phyloP scores from a whole-genome alignment of 2,113 vertebrate genomes.

The Amazona guildingii region DNA sequence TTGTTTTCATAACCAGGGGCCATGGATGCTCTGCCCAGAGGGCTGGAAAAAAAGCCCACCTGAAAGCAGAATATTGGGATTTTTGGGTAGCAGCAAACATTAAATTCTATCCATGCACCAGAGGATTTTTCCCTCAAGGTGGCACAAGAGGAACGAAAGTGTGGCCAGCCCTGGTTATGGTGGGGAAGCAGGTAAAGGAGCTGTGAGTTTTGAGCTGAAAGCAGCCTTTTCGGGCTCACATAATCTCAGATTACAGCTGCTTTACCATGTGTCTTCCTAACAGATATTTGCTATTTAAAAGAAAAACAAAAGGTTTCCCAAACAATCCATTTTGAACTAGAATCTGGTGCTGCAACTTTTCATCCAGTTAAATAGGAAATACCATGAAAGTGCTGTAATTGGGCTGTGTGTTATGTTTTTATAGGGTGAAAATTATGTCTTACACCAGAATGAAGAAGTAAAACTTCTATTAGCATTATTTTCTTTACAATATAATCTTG shows the following conservation, averaged over 20 bases:
- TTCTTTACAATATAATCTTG: neutral
- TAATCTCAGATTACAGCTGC: neutral
- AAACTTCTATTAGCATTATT: neutral
- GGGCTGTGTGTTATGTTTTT: neutral
- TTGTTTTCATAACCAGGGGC: neutral
- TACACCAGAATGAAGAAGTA: neutral
- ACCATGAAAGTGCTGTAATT: neutral
- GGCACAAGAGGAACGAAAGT: constrained; percentile 45
- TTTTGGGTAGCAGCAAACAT: neutral
- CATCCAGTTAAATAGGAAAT: neutral
- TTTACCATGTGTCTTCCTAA: neutral
- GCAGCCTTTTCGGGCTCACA: neutral
- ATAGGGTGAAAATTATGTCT: neutral
- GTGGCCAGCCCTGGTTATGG: neutral
- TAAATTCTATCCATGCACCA: neutral
- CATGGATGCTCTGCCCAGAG: too few relatives aligned
- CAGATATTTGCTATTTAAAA: neutral
- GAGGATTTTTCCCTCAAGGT: constrained; percentile 36
- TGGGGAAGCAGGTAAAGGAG: neutral
- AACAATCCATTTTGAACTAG: neutral
- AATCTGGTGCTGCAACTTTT: neutral
- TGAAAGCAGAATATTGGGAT: neutral
- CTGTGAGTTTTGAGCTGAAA: neutral
- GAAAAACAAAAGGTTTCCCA: neutral
- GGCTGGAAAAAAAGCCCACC: neutral